Evolutionary conservation across 2,797 vertebrate genomes (phyloP).

Genomic region (Diplodus puntazzo): DNA sequence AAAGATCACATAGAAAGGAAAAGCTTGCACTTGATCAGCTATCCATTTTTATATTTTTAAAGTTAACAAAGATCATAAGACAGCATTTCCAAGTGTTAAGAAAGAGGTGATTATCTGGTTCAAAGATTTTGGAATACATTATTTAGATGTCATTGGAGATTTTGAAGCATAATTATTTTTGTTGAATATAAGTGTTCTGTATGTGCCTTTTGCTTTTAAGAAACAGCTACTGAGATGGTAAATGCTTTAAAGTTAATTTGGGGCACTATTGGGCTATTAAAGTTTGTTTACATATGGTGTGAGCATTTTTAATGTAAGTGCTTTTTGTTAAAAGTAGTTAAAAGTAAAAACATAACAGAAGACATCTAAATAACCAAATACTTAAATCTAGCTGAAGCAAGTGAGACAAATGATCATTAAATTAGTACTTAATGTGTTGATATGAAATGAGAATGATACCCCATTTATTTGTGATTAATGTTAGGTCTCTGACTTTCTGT

Average conservation of each 20-base stretch:
- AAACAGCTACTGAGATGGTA: not conserved
- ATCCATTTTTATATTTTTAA: not conserved
- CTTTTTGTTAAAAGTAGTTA: not conserved
- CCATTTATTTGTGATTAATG: too few species aligned
- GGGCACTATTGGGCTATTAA: not conserved
- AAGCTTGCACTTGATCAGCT: constrained; percentile 34
- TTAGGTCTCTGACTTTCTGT: too few species aligned
- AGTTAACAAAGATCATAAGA: constrained; percentile 24
- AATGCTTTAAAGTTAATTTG: not conserved
- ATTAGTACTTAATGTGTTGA: too few species aligned
- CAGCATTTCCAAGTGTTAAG: not conserved
- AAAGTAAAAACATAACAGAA: too few species aligned
- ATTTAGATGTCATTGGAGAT: not conserved
- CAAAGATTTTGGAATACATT: not conserved
- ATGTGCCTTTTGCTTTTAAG: too few species aligned
- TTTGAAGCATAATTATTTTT: not conserved
- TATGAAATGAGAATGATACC: too few species aligned
- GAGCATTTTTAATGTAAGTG: not conserved
- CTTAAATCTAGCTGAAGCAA: too few species aligned
- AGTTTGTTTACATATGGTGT: not conserved
- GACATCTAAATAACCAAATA: too few species aligned
- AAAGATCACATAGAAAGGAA: constrained; percentile 33
- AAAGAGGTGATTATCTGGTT: not conserved
- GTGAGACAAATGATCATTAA: too few species aligned
- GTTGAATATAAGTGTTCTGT: not conserved